Conservation (phyloP, 2,888 invertebrate species). For the Dryomyza anilis region DNA sequence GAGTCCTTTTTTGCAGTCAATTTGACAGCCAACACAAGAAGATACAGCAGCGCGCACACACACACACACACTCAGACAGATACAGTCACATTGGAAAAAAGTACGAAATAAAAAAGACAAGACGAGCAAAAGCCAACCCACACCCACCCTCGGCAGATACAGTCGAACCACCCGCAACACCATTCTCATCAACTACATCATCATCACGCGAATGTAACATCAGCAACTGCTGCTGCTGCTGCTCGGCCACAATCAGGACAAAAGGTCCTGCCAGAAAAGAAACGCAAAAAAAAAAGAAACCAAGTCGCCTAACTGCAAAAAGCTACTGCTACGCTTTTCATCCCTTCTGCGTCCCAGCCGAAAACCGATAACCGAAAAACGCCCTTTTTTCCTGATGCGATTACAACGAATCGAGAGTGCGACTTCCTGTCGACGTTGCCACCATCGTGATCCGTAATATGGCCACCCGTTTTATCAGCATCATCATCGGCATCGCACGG, state of each 20-base stretch:
- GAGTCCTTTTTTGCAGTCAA: conserved; percentile 56
- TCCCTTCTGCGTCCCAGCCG: conserved; percentile 21
- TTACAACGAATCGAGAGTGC: conserved; percentile 54
- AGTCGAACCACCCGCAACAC: conserved; percentile 2
- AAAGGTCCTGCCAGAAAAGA: conserved; percentile 27
- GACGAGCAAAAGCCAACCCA: conserved; percentile 52
- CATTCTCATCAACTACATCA: conserved; percentile 30
- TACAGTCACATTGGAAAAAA: conserved; percentile 2
- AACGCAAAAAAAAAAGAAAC: conserved; percentile 34
- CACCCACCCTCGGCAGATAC: too few relatives aligned
- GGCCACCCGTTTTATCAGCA: background rate
- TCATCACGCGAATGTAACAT: background rate
- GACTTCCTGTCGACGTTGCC: conserved; percentile 42
- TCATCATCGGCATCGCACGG: background rate
- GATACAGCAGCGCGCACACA: background rate
- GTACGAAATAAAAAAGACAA: conserved; percentile 25
- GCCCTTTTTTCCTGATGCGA: conserved; percentile 53
- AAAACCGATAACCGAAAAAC: conserved; percentile 54
- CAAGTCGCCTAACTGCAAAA: conserved; percentile 52
- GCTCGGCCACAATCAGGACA: conserved; percentile 37
- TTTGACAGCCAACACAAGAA: conserved; percentile 42
- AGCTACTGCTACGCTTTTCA: conserved; percentile 44
- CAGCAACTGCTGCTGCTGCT: background rate
- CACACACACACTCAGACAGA: conserved; percentile 2
- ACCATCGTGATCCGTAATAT: background rate